Conservation (phyloP, 2,888 invertebrate species). For the Camponotus fellah region DNA sequence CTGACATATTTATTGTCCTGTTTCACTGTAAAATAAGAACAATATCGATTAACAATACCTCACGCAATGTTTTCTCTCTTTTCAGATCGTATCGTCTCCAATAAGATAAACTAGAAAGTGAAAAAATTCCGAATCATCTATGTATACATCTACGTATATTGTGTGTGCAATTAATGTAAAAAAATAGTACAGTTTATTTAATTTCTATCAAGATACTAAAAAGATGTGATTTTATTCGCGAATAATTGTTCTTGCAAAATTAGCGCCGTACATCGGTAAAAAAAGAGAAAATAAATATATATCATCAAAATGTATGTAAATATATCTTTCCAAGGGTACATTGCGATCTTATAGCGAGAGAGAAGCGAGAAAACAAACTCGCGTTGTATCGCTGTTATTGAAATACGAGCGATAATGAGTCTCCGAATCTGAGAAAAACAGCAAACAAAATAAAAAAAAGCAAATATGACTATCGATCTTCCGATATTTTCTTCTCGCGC, state of each 20-base stretch:
- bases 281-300: background rate
- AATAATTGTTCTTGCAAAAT: background rate
- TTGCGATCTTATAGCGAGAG: background rate
- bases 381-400: constrained; percentile 13
- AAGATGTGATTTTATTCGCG: background rate
- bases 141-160: background rate
- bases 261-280: background rate
- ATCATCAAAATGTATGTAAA: background rate
- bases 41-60: constrained; percentile 1
- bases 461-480: constrained; percentile 45
- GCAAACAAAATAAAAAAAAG: constrained; percentile 12
- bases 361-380: background rate
- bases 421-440: background rate
- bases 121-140: background rate
- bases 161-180: background rate
- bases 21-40: constrained; percentile 59
- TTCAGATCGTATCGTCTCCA: constrained; percentile 40
- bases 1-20: constrained; percentile 81
- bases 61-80: constrained; percentile 14
- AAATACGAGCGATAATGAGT: background rate
- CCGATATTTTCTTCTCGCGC: constrained; percentile 55
- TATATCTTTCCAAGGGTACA: background rate
- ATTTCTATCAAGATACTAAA: background rate
- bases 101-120: background rate
- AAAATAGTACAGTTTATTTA: background rate